Percentiles rank a stretch among this genome's conserved stretches.
Conservation (phyloP, 2,113 vertebrate genomes). For the Poeciliopsis occidentalis region DNA sequence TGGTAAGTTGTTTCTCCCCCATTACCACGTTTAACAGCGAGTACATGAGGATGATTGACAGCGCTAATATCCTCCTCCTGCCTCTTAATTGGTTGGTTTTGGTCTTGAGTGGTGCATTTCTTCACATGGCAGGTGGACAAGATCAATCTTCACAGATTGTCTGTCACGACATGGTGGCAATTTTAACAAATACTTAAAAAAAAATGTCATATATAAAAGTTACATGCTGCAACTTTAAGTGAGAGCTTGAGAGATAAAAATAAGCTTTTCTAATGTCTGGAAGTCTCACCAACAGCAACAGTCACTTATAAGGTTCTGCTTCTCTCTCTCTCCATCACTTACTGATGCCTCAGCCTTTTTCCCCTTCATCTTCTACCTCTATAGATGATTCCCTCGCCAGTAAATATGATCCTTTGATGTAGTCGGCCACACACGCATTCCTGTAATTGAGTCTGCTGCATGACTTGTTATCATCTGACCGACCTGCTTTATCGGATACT, state of each 20-base stretch:
- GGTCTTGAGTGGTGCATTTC: too few species aligned
- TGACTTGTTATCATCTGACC: slow-evolving; percentile 14
- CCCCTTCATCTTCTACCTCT: background rate
- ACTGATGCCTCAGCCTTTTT: background rate
- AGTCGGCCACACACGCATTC: slow-evolving; percentile 10
- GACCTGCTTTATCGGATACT: slow-evolving; percentile 26
- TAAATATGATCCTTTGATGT: slow-evolving; percentile 33
- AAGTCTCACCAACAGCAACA: slow-evolving; percentile 57
- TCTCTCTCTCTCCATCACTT: slow-evolving; percentile 22
- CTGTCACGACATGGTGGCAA: too few species aligned
- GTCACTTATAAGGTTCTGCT: slow-evolving; percentile 59
- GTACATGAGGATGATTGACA: too few species aligned
- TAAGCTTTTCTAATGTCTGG: slow-evolving; percentile 22
- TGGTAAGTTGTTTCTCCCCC: too few species aligned
- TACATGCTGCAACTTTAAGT: too few species aligned
- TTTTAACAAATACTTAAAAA: too few species aligned
- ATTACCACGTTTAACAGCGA: too few species aligned
- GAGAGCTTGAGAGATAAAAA: slow-evolving; percentile 28
- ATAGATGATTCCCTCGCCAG: slow-evolving; percentile 21
- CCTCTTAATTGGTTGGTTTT: too few species aligned
- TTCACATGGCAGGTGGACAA: too few species aligned
- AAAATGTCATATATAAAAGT: too few species aligned
- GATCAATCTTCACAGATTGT: too few species aligned
- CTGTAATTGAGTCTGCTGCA: slow-evolving; percentile 8
- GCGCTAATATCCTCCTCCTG: too few species aligned